phyloP scores from a whole-genome alignment of 2,797 vertebrate species.

The Agapornis canus region DNA sequence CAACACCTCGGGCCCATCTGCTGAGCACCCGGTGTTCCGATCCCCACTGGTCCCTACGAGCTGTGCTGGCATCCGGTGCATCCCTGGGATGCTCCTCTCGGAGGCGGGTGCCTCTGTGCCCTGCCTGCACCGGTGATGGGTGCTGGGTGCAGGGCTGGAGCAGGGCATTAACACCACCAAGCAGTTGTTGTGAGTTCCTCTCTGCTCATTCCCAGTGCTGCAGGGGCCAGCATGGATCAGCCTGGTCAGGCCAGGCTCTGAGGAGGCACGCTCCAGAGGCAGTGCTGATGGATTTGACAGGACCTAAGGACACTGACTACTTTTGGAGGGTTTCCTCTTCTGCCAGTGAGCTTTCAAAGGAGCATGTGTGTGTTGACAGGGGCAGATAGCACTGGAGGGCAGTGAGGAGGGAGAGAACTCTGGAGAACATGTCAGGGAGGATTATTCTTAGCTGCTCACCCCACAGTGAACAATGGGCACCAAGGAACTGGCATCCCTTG shows the following conservation, averaged over 20 bases:
- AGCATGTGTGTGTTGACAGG: constrained; percentile 45
- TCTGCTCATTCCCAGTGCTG: not conserved
- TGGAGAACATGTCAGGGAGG: constrained; percentile 11
- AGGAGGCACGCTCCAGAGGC: constrained; percentile 1
- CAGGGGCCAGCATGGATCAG: not conserved
- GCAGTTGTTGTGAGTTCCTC: not conserved
- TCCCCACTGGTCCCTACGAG: fast-evolving
- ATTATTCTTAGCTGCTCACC: not conserved
- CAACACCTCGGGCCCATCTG: fast-evolving
- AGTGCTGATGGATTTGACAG: constrained; percentile 65
- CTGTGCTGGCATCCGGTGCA: fast-evolving
- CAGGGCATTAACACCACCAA: fast-evolving
- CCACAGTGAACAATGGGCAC: not conserved
- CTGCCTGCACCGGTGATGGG: fast-evolving
- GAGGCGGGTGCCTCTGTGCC: fast-evolving
- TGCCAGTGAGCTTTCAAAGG: not conserved
- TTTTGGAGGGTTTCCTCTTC: constrained; percentile 25
- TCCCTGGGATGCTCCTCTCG: not conserved
- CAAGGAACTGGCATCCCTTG: fast-evolving
- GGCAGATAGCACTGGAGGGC: constrained; percentile 52
- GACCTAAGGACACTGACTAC: constrained; percentile 68
- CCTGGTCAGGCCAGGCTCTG: constrained; percentile 25
- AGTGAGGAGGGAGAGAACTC: constrained; percentile 40
- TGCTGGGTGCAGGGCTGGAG: fast-evolving
- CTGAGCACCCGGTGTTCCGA: fast-evolving